A percentile compares a stretch with the other conserved stretches of the same genome.
Conservation (phyloP, 2,888 invertebrate genomes). For the Tachystola acroxantha region DNA sequence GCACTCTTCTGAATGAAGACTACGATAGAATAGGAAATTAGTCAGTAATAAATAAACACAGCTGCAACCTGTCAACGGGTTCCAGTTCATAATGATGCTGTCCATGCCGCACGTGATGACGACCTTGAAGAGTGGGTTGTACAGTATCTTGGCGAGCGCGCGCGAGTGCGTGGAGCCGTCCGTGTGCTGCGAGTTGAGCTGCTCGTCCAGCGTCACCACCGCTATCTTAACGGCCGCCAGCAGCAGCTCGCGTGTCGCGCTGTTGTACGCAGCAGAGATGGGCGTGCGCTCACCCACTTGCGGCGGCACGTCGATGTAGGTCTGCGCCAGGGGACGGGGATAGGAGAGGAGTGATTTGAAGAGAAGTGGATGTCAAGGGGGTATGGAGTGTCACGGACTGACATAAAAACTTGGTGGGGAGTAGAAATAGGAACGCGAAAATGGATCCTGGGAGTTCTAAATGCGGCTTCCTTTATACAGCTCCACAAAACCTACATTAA, state of each 20-base stretch:
- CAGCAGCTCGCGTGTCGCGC: slow-evolving; percentile 80
- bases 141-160: slow-evolving; percentile 84
- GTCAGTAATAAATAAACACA: no score
- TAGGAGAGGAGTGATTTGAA: no score
- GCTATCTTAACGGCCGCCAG: slow-evolving; percentile 83
- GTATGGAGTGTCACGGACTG: no score
- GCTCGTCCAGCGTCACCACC: slow-evolving; percentile 80
- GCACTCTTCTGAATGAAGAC: no score
- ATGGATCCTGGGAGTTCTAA: no score
- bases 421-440: no score
- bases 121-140: slow-evolving; percentile 85
- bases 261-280: slow-evolving; percentile 81
- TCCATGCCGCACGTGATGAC: slow-evolving; percentile 88
- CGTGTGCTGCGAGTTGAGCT: slow-evolving; percentile 81
- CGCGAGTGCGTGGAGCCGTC: slow-evolving; percentile 86
- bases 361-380: no score
- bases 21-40: no score
- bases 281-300: slow-evolving; percentile 80
- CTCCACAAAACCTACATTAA: no score
- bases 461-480: no score
- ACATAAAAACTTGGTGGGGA: no score
- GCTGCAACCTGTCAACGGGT: slow-evolving; percentile 83
- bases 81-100: slow-evolving; percentile 90
- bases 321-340: slow-evolving; percentile 46
- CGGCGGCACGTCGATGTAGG: slow-evolving; percentile 81